A percentile compares a stretch with the other conserved stretches of the same genome.
Evolutionary conservation across 2,888 invertebrate species (phyloP).

Genomic region (Linnaemya tessellans): DNA sequence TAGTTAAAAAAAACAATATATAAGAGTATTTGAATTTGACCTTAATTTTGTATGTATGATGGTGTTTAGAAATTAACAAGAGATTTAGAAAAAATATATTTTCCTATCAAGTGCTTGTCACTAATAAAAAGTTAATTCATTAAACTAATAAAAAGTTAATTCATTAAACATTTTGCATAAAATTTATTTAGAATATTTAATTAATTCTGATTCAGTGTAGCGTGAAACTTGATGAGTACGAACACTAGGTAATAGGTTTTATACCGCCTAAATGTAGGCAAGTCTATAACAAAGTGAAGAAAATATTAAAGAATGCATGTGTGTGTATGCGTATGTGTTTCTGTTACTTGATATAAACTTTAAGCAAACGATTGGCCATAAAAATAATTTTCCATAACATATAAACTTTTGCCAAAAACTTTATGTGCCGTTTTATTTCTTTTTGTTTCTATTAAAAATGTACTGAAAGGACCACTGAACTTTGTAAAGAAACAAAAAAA

Average conservation of each 20-base stretch:
- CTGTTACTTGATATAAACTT: neutral
- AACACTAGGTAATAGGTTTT: neutral
- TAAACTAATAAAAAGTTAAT: too few relatives aligned
- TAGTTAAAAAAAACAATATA: too few relatives aligned
- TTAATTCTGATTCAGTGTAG: neutral
- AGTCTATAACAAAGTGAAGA: neutral
- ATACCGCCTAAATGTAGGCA: neutral
- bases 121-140: too few relatives aligned
- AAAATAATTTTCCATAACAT: slow-evolving; percentile 44
- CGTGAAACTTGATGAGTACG: neutral
- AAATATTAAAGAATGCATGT: neutral
- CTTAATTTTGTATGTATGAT: too few relatives aligned
- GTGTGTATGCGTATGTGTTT: neutral
- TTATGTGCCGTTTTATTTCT: neutral
- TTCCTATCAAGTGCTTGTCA: too few relatives aligned
- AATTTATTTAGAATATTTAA: neutral
- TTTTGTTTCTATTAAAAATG: neutral
- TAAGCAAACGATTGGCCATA: slow-evolving; percentile 30
- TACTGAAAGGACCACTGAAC: slow-evolving; percentile 11
- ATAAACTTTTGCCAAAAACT: slow-evolving; percentile 50
- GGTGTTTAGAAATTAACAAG: too few relatives aligned
- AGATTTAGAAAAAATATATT: too few relatives aligned
- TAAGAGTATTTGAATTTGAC: too few relatives aligned
- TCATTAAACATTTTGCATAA: neutral
- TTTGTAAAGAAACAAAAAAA: neutral